Evolutionary conservation across 2,113 vertebrate species (phyloP).

Genomic region (Dendropsophus ebraccatus): DNA sequence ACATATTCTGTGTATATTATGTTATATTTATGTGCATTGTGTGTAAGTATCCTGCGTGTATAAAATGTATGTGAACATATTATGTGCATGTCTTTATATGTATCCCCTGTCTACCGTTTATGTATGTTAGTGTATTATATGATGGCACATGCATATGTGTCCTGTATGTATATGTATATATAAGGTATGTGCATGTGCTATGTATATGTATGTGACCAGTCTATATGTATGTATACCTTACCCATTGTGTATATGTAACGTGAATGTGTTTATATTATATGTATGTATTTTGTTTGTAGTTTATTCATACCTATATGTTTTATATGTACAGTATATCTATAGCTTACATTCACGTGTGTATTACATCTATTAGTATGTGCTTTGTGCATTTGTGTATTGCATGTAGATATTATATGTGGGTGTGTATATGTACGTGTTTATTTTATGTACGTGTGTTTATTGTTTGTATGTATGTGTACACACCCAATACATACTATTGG

Average conservation of each 20-base stretch:
- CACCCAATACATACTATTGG: too few species aligned
- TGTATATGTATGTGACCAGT: neutral
- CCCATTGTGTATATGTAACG: neutral
- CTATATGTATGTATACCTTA: neutral
- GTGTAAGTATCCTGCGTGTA: neutral
- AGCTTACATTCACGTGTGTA: too few species aligned
- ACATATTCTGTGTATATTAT: neutral
- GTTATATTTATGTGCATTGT: too few species aligned
- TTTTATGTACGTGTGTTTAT: neutral
- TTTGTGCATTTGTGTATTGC: too few species aligned
- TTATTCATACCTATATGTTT: too few species aligned
- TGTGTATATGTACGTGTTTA: neutral
- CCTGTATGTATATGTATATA: neutral
- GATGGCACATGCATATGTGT: too few species aligned
- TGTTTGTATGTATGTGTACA: neutral
- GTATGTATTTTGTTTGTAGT: too few species aligned
- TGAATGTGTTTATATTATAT: neutral
- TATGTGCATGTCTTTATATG: neutral
- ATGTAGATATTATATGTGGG: too few species aligned
- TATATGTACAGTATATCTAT: too few species aligned
- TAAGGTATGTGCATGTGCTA: neutral
- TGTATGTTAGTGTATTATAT: too few species aligned
- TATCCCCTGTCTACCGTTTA: neutral
- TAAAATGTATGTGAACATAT: neutral
- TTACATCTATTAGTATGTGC: neutral